Percentiles rank a stretch among this genome's conserved stretches.
Conservation (phyloP, 2,888 invertebrate species). For the Patella depressa region DNA sequence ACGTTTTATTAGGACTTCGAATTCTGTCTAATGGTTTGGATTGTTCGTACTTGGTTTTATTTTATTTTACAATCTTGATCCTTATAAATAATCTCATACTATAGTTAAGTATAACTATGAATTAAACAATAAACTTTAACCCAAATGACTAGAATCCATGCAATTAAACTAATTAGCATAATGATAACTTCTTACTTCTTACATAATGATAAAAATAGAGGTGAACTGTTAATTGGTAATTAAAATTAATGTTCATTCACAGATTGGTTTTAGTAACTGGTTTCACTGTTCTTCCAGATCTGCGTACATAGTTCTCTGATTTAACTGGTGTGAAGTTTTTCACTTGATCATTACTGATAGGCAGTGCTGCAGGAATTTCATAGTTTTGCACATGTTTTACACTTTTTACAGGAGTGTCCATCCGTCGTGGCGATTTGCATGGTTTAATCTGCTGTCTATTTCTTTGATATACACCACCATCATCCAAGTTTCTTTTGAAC, state of each 20-base stretch:
- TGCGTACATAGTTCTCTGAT: neutral
- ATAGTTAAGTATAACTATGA: too few species aligned
- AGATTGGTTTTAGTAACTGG: neutral
- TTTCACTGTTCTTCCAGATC: neutral
- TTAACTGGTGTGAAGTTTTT: neutral
- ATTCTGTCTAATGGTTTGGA: too few species aligned
- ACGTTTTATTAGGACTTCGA: too few species aligned
- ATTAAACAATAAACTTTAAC: too few species aligned
- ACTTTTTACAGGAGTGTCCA: constrained; percentile 8
- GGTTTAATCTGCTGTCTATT: neutral
- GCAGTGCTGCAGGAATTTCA: neutral
- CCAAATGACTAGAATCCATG: too few species aligned
- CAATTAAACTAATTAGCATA: too few species aligned
- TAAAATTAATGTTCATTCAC: neutral
- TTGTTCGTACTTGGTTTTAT: too few species aligned
- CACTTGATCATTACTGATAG: neutral
- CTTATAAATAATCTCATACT: too few species aligned
- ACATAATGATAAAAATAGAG: too few species aligned
- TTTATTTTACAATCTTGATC: too few species aligned
- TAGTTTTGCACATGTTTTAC: neutral
- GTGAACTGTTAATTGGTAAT: too few species aligned
- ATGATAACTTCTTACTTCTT: too few species aligned
- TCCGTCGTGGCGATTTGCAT: neutral
- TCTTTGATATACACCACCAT: neutral
- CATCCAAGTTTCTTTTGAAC: neutral